phyloP scores from a whole-genome alignment of 2,888 invertebrate species.

The Heterodera filipjevi region DNA sequence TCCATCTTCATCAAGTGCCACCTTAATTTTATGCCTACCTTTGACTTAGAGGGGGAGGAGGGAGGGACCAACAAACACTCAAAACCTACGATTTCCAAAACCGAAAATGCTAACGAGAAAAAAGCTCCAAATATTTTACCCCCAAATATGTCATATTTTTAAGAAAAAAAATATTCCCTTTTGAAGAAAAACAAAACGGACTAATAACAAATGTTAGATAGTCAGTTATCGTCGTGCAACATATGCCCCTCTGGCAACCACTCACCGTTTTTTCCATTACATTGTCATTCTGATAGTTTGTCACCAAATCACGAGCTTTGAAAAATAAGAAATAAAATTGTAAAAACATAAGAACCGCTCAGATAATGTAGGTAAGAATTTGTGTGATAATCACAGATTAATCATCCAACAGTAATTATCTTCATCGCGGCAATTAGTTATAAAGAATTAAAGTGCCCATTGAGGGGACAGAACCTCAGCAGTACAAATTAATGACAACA shows the following conservation, averaged over 20 bases:
- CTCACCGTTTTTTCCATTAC: not conserved
- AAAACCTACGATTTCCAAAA: too few relatives aligned
- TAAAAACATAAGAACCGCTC: not conserved
- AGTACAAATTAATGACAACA: not conserved
- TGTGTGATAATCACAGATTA: not conserved
- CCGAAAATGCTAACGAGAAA: too few relatives aligned
- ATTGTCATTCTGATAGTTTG: not conserved
- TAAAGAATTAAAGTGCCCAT: too few relatives aligned
- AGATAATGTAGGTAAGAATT: constrained; percentile 32
- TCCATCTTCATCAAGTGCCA: not conserved
- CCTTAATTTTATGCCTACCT: not conserved
- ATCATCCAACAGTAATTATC: constrained; percentile 3
- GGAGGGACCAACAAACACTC: too few relatives aligned
- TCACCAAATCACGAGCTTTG: not conserved
- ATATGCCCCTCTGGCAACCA: not conserved
- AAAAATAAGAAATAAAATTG: not conserved
- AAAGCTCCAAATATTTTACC: too few relatives aligned
- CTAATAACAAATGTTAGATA: too few relatives aligned
- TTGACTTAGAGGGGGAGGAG: too few relatives aligned
- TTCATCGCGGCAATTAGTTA: constrained; percentile 9
- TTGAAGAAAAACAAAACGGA: too few relatives aligned
- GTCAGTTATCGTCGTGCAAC: too few relatives aligned
- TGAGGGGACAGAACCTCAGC: constrained; percentile 3
- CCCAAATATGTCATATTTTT: too few relatives aligned
- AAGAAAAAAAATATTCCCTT: too few relatives aligned